Evolutionary conservation across 2,113 vertebrate species (phyloP).

Genomic region (Paracanthobrama guichenoti): DNA sequence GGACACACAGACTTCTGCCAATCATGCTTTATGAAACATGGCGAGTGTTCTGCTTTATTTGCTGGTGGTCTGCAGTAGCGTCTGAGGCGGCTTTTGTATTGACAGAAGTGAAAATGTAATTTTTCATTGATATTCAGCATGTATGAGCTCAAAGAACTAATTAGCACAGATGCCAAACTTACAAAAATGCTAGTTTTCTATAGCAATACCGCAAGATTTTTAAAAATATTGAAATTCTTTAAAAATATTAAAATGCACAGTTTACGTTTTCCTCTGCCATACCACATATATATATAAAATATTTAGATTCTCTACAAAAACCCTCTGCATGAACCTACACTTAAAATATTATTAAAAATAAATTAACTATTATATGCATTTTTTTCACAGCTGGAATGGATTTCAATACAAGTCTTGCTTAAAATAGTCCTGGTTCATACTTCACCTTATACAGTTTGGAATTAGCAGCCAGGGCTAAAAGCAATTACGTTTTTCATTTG

Average conservation of each 20-base stretch:
- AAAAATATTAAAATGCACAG: neutral
- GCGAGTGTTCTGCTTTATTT: constrained; percentile 17
- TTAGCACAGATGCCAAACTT: neutral
- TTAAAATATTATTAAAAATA: neutral
- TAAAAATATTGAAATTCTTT: neutral
- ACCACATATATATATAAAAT: too few relatives aligned
- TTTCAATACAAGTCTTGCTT: too few relatives aligned
- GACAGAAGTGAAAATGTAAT: neutral
- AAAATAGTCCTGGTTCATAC: too few relatives aligned
- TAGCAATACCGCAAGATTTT: neutral
- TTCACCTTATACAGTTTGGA: too few relatives aligned
- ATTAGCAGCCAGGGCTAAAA: too few relatives aligned
- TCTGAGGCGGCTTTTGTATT: constrained; percentile 17
- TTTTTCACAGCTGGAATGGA: neutral
- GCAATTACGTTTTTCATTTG: too few relatives aligned
- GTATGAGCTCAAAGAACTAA: neutral
- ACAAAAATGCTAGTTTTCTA: neutral
- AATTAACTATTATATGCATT: neutral
- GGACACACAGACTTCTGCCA: constrained; percentile 33
- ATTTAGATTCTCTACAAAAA: neutral
- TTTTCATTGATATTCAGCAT: neutral
- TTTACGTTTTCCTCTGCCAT: neutral
- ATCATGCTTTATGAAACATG: constrained; percentile 39
- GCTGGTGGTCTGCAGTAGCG: constrained; percentile 40
- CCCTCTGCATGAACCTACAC: neutral